These are phyloP conservation scores for Sclerurus mexicanus DNA, from an alignment of 2,113 vertebrate species.

Conservation along the genomic window DNA sequence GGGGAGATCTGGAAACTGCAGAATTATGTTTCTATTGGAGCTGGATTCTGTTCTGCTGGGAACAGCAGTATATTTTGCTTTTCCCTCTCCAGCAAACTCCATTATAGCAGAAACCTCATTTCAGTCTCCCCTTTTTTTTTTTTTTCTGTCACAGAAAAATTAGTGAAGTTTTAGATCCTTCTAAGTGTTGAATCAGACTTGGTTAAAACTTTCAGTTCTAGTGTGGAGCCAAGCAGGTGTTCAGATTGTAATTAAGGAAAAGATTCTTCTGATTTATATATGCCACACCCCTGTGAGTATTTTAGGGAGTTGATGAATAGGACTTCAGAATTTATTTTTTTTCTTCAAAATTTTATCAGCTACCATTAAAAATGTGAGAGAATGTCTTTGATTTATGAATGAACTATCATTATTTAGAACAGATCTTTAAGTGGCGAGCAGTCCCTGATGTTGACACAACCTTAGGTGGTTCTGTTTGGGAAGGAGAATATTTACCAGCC, in stretches of 20 bases:
- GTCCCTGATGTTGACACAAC: neutral
- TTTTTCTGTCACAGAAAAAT: neutral
- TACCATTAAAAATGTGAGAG: neutral
- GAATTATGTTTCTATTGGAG: neutral
- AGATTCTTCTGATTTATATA: neutral
- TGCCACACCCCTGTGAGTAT: neutral
- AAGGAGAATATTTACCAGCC: neutral
- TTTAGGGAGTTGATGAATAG: neutral
- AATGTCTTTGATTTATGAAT: neutral
- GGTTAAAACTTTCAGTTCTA: neutral
- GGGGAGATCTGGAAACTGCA: neutral
- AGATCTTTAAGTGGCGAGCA: neutral
- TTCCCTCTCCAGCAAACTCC: neutral
- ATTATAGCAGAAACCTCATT: neutral
- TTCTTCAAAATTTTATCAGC: neutral
- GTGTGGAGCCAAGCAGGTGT: neutral
- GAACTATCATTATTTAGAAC: neutral
- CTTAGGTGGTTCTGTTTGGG: neutral
- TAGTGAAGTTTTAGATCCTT: neutral
- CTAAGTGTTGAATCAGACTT: neutral
- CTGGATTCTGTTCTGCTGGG: neutral
- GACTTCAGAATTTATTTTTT: neutral
- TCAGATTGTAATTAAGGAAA: neutral
- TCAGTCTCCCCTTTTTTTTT: neutral
- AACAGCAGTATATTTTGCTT: neutral